phyloP scores from a whole-genome alignment of 1,140 invertebrate genomes.

The Delia radicum region DNA sequence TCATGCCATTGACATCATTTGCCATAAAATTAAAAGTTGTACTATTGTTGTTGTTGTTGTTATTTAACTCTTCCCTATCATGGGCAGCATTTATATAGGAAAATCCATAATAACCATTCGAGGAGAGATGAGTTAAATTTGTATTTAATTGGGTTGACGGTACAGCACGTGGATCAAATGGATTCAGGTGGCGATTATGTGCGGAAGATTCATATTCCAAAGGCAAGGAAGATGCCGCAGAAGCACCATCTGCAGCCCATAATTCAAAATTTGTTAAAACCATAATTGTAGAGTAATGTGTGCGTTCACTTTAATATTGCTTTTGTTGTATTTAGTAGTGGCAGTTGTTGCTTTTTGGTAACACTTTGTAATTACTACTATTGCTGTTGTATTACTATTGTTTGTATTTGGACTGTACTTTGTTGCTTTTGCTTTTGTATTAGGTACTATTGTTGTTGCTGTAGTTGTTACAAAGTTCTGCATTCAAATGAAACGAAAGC shows the following conservation, averaged over 20 bases:
- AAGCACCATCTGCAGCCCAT: conserved; percentile 48
- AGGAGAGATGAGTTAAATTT: conserved; percentile 39
- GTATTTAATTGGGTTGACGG: not conserved
- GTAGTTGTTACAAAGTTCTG: not conserved
- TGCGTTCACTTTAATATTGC: not conserved
- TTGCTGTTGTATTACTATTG: not conserved
- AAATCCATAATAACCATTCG: conserved; percentile 46
- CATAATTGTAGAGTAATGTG: conserved; percentile 31
- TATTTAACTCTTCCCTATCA: conserved; percentile 39
- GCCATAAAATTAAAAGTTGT: conserved; percentile 11
- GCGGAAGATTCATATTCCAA: conserved; percentile 34
- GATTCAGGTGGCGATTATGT: conserved; percentile 36
- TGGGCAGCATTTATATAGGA: conserved; percentile 38
- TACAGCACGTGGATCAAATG: conserved; percentile 44
- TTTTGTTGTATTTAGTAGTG: not conserved
- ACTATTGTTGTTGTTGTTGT: conserved; percentile 31
- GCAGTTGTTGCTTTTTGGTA: not conserved
- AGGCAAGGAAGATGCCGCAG: not conserved
- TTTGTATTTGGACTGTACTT: conserved; percentile 5
- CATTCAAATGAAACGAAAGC: conserved; percentile 1
- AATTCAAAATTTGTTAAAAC: conserved; percentile 54
- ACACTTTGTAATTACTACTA: not conserved
- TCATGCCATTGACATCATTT: conserved; percentile 29
- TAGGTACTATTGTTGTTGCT: not conserved
- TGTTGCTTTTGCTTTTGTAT: not conserved